Base-by-base conservation (phyloP, 2,113 vertebrate genomes). In the Elephas maximus region DNA sequence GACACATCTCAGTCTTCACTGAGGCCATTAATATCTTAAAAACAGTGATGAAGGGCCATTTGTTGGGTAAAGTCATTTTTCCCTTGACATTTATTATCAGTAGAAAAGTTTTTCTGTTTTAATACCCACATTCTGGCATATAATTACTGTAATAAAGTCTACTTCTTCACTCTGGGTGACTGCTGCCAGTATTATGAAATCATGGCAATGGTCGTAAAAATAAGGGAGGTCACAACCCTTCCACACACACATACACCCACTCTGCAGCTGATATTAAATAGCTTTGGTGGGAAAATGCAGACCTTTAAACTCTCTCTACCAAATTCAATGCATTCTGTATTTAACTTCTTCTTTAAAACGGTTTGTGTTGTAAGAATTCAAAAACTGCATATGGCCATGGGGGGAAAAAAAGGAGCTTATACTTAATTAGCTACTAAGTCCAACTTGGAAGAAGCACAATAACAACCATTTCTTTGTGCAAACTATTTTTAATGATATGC, bases 211-310 rank as follows among this genome's bases (percentile, higher is more conserved):
- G 98, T 97, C 99, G 98, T 99, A 99, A 99, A 99, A 99, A 99
- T 99, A 99, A 98, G 98, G 98, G 98, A 98, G 99, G 98, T 98
- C 98, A 97, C 97, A 98, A 98, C 98, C 99, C 96, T 96, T 98
- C 97, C 98, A 98, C 98, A 99, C 99, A 99, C 98, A 98, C 98
- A 97, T 98, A 91, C 99, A 37, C 98, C 98, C 98, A 98, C 99
- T 98, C 98, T 97, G 98, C 98, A 98, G 98, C 98, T 98, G 98
- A 99, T 98, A 98, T 98, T 98, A 98, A 99, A 99, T 99, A 98
- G 98, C 98, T 99, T 98, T 99, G 99, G 99, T 99, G 99, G 99
- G 99, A 99, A 99, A 99, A 99, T 84, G 96, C 98, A 98, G 99
- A 99, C 99, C 99, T 99, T 99, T 99, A 98, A 98, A 99, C 98